Base-by-base conservation (phyloP, 2,113 vertebrate genomes). In the Aegithalos caudatus region DNA sequence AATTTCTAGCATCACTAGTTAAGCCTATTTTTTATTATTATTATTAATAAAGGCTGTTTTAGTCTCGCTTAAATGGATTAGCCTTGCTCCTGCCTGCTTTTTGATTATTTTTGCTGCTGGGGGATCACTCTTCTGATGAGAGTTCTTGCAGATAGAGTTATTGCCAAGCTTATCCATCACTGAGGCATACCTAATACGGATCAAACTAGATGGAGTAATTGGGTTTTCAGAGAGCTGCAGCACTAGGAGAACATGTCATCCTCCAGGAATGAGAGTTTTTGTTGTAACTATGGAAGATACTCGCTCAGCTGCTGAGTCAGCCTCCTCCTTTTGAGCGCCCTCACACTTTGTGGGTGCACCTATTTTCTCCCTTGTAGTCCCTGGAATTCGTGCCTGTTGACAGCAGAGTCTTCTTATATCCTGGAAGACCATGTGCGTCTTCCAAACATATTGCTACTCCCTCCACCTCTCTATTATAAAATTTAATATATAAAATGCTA, bases 141-240 rank as follows among this genome's bases (percentile, higher is more conserved):
- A 95, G 82, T 96, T 95, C 88, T 96, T 85, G 25, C 67, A 69
- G 93, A 79, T 85, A 60, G 87, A 91, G 73, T 94, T 96, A 94
- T 71, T 94, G 92, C 91, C 87, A 74, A 94, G 94, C 83, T 67
- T 82, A 77, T 89, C 92, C 1, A 0, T 94, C 94, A 42, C 86
- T 96, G 92, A 96, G 91, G 96, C 96, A 91, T 97, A 88, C 86
- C 95, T 97, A 97, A 96, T 97, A 69, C 29, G 81, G 84, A 97
- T 95, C 94, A 91, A 67, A 87, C 76, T 18, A 9, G 86, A 80
- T 6, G 2, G 44, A 50, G 62, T 94, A 92, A 96, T 83, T 95
- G 95, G 86, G 84, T 96, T 97, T 97, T 82, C 53, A 45, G 87
- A 81, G 84, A 80, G 69, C 48, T 42, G 15, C 73, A 0, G 2